phyloP scores from a whole-genome alignment of 2,797 vertebrate species.

The Hapalemur alaotrensis region DNA sequence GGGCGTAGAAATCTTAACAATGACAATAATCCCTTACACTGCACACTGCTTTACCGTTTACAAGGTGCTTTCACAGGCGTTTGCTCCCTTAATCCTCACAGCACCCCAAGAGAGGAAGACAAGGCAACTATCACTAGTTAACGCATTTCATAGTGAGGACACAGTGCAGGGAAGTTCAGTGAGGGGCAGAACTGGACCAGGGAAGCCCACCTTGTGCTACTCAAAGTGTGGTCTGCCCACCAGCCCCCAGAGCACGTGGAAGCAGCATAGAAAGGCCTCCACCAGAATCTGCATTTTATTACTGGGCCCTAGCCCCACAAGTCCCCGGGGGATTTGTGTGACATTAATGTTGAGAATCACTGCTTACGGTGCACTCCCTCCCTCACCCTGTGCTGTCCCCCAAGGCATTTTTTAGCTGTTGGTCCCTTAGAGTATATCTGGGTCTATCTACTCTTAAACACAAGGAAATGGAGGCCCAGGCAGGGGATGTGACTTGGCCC shows the following conservation, averaged over 20 bases:
- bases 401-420: not conserved
- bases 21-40: not conserved
- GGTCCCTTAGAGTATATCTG: not conserved
- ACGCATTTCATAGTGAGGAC: not conserved
- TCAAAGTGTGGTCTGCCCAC: not conserved
- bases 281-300: not conserved
- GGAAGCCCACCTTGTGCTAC: not conserved
- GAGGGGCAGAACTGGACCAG: not conserved
- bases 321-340: not conserved
- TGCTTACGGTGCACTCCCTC: rapidly evolving
- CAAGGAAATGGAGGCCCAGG: not conserved
- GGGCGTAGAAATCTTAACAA: not conserved
- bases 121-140: not conserved
- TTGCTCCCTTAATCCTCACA: not conserved
- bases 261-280: not conserved
- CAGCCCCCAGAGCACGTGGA: not conserved
- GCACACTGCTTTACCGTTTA: not conserved
- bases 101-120: not conserved
- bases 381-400: not conserved
- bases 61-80: not conserved
- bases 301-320: too few relatives aligned
- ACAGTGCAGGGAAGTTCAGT: not conserved
- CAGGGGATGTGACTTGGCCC: not conserved
- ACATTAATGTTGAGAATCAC: not conserved
- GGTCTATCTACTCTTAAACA: not conserved